Evolutionary conservation across 2,797 vertebrate genomes (phyloP).

Genomic region (Lagocephalus sceleratus): DNA sequence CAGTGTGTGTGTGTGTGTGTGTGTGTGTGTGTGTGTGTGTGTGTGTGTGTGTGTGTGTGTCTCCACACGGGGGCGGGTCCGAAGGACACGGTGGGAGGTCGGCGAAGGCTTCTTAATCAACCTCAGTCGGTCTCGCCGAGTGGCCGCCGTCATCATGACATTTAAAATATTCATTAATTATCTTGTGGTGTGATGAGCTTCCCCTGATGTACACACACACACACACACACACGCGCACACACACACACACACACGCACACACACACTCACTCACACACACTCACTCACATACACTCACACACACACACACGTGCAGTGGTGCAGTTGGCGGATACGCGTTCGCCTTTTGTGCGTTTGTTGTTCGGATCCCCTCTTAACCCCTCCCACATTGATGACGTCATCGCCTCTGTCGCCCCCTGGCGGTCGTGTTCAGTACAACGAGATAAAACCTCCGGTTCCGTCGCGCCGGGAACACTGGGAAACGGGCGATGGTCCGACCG

Average conservation of each 20-base stretch:
- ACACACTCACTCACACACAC: constrained; percentile 9
- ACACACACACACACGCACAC: constrained; percentile 8
- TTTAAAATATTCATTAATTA: constrained; percentile 88
- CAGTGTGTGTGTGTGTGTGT: neutral
- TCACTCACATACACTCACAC: too few species aligned
- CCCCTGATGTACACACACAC: constrained; percentile 47
- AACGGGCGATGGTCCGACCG: too few species aligned
- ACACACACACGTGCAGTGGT: constrained; percentile 60
- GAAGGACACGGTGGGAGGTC: constrained; percentile 41
- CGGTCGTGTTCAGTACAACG: neutral
- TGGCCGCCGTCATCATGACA: constrained; percentile 81
- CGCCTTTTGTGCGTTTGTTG: constrained; percentile 42
- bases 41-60: neutral
- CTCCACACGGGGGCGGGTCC: too few species aligned
- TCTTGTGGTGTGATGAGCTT: constrained; percentile 76
- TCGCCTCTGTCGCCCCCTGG: too few species aligned
- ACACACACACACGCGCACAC: constrained; percentile 7
- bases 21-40: constrained; percentile 16
- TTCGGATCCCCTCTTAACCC: too few species aligned
- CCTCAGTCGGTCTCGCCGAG: constrained; percentile 74
- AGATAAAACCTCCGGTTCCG: too few species aligned
- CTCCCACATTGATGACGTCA: too few species aligned
- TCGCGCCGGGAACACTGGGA: too few species aligned
- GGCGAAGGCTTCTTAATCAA: constrained; percentile 74
- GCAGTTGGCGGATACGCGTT: constrained; percentile 45